Evolutionary conservation across 2,888 invertebrate genomes (phyloP).

Genomic region (Dysmachus trigonus): DNA sequence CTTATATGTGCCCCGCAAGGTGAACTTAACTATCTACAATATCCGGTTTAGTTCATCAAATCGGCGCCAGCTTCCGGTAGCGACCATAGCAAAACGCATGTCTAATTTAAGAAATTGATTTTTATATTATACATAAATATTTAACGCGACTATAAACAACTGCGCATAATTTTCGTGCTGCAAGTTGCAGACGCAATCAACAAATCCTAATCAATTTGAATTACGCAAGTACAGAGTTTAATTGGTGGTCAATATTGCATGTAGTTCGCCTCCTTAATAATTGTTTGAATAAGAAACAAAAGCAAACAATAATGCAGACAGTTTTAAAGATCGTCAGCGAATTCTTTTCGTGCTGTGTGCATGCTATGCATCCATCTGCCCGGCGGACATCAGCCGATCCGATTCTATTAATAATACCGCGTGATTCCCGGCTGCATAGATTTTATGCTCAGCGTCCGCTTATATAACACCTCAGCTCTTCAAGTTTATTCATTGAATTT

Average conservation of each 20-base stretch:
- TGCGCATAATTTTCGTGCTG: not conserved
- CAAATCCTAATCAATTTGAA: not conserved
- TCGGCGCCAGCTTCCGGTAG: not conserved
- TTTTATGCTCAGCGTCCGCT: not conserved
- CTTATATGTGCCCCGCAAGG: not conserved
- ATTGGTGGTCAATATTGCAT: not conserved
- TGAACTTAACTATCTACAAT: not conserved
- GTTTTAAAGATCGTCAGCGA: not conserved
- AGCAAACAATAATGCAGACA: not conserved
- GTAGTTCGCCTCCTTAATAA: not conserved
- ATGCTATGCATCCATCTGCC: not conserved
- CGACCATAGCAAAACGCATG: not conserved
- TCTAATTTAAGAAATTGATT: not conserved
- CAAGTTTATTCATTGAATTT: not conserved
- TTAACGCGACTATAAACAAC: not conserved
- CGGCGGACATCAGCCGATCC: not conserved
- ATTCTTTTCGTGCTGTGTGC: not conserved
- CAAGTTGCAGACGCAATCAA: not conserved
- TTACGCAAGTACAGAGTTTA: not conserved
- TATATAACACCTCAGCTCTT: not conserved
- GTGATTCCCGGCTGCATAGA: not conserved
- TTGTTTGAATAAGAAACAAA: not conserved
- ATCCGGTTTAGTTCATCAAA: not conserved
- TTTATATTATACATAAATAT: not conserved
- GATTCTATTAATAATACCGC: not conserved